These are phyloP conservation scores for Saturnia pavonia DNA, from an alignment of 2,888 invertebrate genomes.

Conservation along the genomic window DNA sequence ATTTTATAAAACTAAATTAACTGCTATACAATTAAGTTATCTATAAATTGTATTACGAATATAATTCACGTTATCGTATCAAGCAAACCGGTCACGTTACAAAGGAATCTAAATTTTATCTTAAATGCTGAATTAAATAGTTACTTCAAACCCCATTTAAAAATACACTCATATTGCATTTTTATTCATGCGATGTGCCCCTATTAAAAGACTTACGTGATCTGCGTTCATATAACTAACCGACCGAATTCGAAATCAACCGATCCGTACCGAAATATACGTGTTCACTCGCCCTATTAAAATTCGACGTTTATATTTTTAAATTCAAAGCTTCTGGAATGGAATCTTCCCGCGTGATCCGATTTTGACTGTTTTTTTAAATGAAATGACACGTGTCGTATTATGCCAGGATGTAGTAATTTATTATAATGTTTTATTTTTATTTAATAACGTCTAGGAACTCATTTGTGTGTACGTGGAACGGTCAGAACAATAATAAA, in stretches of 20 bases:
- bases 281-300: constrained; percentile 31
- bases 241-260: constrained; percentile 24
- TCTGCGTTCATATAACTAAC: constrained; percentile 20
- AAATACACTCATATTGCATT: constrained; percentile 20
- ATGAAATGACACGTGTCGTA: constrained; percentile 33
- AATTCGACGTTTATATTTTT: constrained; percentile 32
- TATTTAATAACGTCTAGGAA: constrained; percentile 21
- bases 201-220: constrained; percentile 28
- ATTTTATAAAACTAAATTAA: not conserved
- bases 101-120: constrained; percentile 16
- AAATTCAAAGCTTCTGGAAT: constrained; percentile 21
- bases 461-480: constrained; percentile 19
- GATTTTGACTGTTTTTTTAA: constrained; percentile 32
- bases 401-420: constrained; percentile 37
- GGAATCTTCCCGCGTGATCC: constrained; percentile 20
- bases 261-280: constrained; percentile 15
- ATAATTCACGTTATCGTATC: not conserved
- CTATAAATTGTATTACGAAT: constrained; percentile 17
- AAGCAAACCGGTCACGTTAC: constrained; percentile 6
- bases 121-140: constrained; percentile 20
- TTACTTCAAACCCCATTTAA: constrained; percentile 15
- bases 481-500: not conserved
- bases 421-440: constrained; percentile 30
- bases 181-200: constrained; percentile 37
- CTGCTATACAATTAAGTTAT: not conserved